Base-by-base conservation (phyloP, 1,140 invertebrate genomes). In the Dreissena rostriformis region DNA sequence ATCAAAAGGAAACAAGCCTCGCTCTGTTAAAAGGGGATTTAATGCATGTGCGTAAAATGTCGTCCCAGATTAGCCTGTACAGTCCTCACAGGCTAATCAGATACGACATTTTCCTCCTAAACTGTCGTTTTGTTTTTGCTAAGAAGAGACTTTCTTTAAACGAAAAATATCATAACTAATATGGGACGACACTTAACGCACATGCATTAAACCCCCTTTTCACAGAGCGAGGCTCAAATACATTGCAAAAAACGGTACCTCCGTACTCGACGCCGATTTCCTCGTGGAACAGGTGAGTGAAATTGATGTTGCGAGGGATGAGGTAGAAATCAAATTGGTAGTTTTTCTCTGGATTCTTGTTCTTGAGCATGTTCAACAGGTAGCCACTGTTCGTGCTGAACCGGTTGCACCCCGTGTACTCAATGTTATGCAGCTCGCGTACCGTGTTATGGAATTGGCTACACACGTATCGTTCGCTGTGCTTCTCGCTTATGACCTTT, bases 311-410 rank as follows among this genome's bases (percentile, higher is more conserved):
- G 51, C 57, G 52, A 4, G 77, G 77, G 29, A 79, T 68, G 53
- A 68, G 63, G 39, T 70, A 52, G 19, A 79, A 52, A 57, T 79
- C 77, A 29, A 79, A 79, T n/a, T 19, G 29, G 15, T 70, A 53
- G 17, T 78, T 19, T 53, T n/a, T 53, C 19, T 11, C 57, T 19
- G 17, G 12, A 14, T 66, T 5, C 19, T 70, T 71, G 24, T 79
- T 79, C n/a, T 79, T 79, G 15, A 68, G 10, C 24, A 49, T 68
- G 19, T 79, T 79, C 24, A 79, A 15, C 19, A 39, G 2, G 26
- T 79, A 65, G 17, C 70, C 65, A 8, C 68, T 28, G 24, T 49
- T 66, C 6, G 49, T 51, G n/a, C 57, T 19, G n/a, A 79, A 79
- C 39, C 12, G 53, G 10, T 61, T 57, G 53, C 77, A 79, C 5